These are phyloP conservation scores for Stomorhina lunata DNA, from an alignment of 2,888 invertebrate species.

Conservation along the genomic window DNA sequence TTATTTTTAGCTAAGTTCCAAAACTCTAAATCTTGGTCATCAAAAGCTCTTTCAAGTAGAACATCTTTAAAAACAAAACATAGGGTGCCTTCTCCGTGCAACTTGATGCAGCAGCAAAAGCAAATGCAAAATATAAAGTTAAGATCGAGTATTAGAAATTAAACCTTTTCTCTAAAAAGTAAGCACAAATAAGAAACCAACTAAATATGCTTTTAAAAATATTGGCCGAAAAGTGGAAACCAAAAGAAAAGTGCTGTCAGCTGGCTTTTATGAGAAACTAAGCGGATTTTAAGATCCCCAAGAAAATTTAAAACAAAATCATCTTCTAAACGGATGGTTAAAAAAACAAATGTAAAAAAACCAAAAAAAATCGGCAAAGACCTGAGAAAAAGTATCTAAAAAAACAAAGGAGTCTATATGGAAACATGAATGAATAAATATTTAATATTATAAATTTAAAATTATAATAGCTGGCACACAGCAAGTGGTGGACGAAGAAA, in stretches of 20 bases:
- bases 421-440: slow-evolving; percentile 26
- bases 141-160: slow-evolving; percentile 30
- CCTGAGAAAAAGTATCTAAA: neutral
- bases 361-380: neutral
- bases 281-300: slow-evolving; percentile 25
- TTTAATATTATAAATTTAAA: slow-evolving; percentile 38
- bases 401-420: neutral
- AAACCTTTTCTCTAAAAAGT: slow-evolving; percentile 38
- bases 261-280: slow-evolving; percentile 49
- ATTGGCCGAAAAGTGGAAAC: slow-evolving; percentile 2
- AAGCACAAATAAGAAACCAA: neutral
- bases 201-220: neutral
- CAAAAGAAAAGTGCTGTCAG: slow-evolving; percentile 25
- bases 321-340: neutral
- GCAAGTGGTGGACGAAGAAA: slow-evolving; percentile 48
- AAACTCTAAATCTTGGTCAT: neutral
- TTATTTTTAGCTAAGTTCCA: slow-evolving; percentile 6
- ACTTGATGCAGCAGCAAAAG: slow-evolving; percentile 37
- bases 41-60: neutral
- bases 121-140: neutral
- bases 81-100: slow-evolving; percentile 40
- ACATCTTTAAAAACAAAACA: neutral
- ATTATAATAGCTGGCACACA: slow-evolving; percentile 52
- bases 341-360: neutral
- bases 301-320: neutral